Base-by-base conservation (phyloP, 2,888 invertebrate species). In the Hipparchia sbordonii region DNA sequence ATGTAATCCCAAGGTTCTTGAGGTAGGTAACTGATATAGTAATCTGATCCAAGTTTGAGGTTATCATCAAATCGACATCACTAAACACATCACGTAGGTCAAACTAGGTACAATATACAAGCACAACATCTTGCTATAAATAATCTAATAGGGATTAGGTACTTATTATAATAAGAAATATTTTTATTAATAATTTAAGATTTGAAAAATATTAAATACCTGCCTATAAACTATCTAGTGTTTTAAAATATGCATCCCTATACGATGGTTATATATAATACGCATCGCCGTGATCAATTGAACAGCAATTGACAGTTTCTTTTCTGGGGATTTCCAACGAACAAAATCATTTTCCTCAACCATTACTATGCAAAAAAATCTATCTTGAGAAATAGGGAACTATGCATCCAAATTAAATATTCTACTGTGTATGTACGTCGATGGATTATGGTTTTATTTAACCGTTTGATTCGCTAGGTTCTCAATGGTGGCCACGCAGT, bases 1-100 rank as follows among this genome's bases (percentile, higher is more conserved):
- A 10, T 62, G 12, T 52, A 65, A 65, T 23, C 52, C 51, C 65
- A 65, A 65, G 65, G 65, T 65, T 65, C 65, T 52, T 65, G 51
- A 51, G 33, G 65, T 65, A 65, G 33, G 65, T 33, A 65, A 65
- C 51, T 65, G 52, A 65, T 65, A 65, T 52, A 51, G 65, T 52
- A 65, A 65, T 12, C 52, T 52, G 65, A 65, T 33, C 51, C 51
- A 33, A 51, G 23, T 33, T 52, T 65, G 52, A 65, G 52, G 65
- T 65, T 52, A 65, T 12, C 33, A 7, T 6, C 1, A 62, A 62
- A 62, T 13, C 62, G 13, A 45, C 23, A 8, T 2, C 56, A 56
- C 10, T 57, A 57, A 33, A 60, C 39, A 33, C 39, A 12, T 39
- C 39, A 39, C 39, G 23, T 60, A 39, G 23, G 33, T 60, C 13